phyloP scores from a whole-genome alignment of 2,113 vertebrate genomes.

The Chrysochloris asiatica region DNA sequence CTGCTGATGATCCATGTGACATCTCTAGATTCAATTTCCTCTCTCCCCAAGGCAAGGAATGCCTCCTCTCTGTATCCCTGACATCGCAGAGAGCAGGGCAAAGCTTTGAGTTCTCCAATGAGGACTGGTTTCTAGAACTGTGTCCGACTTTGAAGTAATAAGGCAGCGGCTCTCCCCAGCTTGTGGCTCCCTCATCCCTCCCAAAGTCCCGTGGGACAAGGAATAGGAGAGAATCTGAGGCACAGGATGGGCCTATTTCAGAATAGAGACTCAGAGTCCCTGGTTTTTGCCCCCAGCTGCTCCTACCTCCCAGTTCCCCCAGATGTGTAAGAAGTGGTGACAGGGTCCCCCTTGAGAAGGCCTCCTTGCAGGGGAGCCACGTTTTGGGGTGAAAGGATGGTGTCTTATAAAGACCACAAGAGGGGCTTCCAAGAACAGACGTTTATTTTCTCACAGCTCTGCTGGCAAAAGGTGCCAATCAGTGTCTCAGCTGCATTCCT shows the following conservation, averaged over 20 bases:
- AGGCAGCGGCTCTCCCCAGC: neutral
- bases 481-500: neutral
- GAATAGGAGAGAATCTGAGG: neutral
- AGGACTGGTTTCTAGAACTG: conserved; percentile 7
- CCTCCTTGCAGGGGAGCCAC: neutral
- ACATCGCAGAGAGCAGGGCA: conserved; percentile 27
- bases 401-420: neutral
- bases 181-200: neutral
- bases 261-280: neutral
- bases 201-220: neutral
- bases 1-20: conserved; percentile 57
- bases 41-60: conserved; percentile 52
- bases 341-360: neutral
- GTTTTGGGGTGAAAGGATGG: neutral
- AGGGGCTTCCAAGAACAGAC: neutral
- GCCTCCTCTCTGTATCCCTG: conserved; percentile 53
- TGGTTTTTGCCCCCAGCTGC: neutral
- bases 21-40: conserved; percentile 57
- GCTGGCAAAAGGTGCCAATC: neutral
- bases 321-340: neutral
- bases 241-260: neutral
- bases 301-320: neutral
- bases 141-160: neutral
- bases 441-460: neutral
- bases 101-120: neutral